Percentiles rank a stretch among this genome's conserved stretches.
These are phyloP conservation scores for Psilopsiagon aurifrons DNA, from an alignment of 2,113 vertebrate species.

Conservation along the genomic window DNA sequence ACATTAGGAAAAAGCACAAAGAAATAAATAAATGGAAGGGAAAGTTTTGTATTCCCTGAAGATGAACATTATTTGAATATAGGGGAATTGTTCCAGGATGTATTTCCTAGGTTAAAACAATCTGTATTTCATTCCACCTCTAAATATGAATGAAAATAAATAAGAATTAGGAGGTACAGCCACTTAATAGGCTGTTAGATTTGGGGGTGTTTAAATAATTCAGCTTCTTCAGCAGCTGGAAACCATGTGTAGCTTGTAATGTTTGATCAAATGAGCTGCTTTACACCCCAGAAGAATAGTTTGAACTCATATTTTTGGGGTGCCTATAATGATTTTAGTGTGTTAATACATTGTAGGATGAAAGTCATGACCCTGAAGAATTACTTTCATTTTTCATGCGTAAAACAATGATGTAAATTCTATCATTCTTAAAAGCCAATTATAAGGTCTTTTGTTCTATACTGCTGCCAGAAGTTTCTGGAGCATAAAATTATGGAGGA, in stretches of 20 bases:
- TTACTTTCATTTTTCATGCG: background rate
- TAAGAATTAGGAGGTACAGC: background rate
- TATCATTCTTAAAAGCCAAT: slow-evolving; percentile 45
- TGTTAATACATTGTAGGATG: background rate
- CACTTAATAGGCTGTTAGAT: background rate
- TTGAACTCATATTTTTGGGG: background rate
- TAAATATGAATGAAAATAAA: background rate
- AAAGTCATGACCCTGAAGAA: background rate
- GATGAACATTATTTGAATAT: background rate
- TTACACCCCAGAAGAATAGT: background rate
- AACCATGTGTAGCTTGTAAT: background rate
- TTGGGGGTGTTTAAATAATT: background rate
- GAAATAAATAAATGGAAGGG: background rate
- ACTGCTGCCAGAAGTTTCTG: slow-evolving; percentile 37
- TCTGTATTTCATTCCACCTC: background rate
- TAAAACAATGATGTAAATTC: slow-evolving; percentile 26
- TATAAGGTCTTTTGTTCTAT: slow-evolving; percentile 37
- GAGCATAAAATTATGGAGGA: slow-evolving; percentile 44
- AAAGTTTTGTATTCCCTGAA: background rate
- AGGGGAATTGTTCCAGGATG: background rate
- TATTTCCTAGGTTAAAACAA: background rate
- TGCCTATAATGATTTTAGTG: background rate
- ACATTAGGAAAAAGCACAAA: background rate
- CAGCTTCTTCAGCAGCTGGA: background rate
- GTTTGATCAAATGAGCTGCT: background rate